Percentiles rank a stretch among this genome's conserved stretches.
phyloP scores from a whole-genome alignment of 2,797 vertebrate species.

The Phrynocephalus guinanensis region DNA sequence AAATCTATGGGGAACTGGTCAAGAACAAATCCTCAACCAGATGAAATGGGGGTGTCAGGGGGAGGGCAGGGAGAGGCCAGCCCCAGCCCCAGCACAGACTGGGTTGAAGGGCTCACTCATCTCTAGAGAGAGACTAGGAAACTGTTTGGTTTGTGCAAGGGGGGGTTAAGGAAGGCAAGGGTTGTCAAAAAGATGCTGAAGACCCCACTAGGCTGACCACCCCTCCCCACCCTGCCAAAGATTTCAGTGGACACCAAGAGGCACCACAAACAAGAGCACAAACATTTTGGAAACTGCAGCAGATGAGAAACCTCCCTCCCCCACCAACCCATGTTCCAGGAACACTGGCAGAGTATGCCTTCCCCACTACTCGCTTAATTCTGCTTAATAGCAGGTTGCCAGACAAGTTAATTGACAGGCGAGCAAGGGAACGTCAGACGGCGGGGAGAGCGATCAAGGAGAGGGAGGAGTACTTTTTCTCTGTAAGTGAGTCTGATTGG shows the following conservation, averaged over 20 bases:
- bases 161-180: neutral
- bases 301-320: slow-evolving; percentile 37
- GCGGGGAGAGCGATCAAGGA: neutral
- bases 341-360: slow-evolving; percentile 55
- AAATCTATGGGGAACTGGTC: too few relatives aligned
- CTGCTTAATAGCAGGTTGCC: slow-evolving; percentile 51
- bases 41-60: too few relatives aligned
- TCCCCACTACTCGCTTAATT: slow-evolving; percentile 50
- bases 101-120: too few relatives aligned
- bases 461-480: slow-evolving; percentile 51
- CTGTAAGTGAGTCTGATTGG: too few relatives aligned
- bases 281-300: neutral
- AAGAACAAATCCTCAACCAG: too few relatives aligned
- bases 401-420: slow-evolving; percentile 59
- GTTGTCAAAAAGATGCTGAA: neutral
- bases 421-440: slow-evolving; percentile 33
- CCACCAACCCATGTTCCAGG: slow-evolving; percentile 9
- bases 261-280: slow-evolving; percentile 32
- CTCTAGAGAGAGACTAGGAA: neutral
- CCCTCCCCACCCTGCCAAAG: too few relatives aligned
- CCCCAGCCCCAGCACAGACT: too few relatives aligned
- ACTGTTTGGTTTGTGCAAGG: neutral
- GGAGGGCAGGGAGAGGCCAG: too few relatives aligned
- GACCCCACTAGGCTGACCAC: too few relatives aligned
- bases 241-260: neutral